A percentile compares a stretch with the other conserved stretches of the same genome.
These are phyloP conservation scores for Triops cancriformis DNA, from an alignment of 1,140 invertebrate genomes.

Conservation along the genomic window DNA sequence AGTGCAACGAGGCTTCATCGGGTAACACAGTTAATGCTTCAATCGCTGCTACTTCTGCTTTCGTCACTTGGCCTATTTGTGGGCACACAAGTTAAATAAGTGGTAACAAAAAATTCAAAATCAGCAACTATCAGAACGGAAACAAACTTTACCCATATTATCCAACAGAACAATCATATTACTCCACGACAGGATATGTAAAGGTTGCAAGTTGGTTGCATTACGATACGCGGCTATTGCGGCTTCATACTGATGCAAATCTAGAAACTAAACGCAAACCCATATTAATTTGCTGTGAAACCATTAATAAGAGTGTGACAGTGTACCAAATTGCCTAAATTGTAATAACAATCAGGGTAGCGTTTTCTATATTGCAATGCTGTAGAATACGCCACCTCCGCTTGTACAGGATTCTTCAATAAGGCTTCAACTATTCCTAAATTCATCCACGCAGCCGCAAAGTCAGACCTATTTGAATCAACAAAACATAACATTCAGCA, in stretches of 20 bases:
- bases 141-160: constrained; percentile 43
- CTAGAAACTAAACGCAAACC: constrained; percentile 48
- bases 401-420: constrained; percentile 57
- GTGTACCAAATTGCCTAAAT: constrained; percentile 80
- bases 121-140: not conserved
- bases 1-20: constrained; percentile 64
- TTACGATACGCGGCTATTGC: constrained; percentile 65
- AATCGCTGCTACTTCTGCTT: constrained; percentile 58
- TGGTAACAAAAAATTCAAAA: constrained; percentile 6
- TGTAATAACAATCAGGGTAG: constrained; percentile 90
- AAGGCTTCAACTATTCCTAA: constrained; percentile 80
- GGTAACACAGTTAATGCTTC: constrained; percentile 59
- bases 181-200: constrained; percentile 77
- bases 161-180: constrained; percentile 83
- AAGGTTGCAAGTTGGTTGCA: constrained; percentile 65
- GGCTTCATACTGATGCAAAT: constrained; percentile 47
- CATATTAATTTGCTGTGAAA: constrained; percentile 17
- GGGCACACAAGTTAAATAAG: no score
- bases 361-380: constrained; percentile 64
- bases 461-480: constrained; percentile 55
- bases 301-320: no score
- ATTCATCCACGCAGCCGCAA: constrained; percentile 97
- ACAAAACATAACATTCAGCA: no score
- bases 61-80: constrained; percentile 48
- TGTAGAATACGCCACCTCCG: constrained; percentile 67